Evolutionary conservation across 1,140 invertebrate species (phyloP), one percentile per base, ranked within the genome.

Genomic region (Wiebesia pumilae): DNA sequence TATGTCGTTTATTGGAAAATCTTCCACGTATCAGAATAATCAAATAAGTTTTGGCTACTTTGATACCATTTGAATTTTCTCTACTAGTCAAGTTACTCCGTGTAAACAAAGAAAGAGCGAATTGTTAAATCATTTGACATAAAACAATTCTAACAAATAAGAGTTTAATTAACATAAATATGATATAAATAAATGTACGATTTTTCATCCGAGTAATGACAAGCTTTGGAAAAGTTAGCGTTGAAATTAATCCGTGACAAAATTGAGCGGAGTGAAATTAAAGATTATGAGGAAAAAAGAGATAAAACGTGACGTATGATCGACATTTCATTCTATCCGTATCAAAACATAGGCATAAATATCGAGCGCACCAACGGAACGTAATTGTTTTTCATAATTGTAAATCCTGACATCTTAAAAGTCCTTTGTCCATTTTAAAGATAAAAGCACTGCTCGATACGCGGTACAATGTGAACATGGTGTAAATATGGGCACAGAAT

Each of bases 121-220:
- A 16, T 10, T 19, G 24, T 69, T 35, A 35, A 69, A 69, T 69
- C 35, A 69, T 33, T 69, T 14, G 33, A 30, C 0, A 69, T 69
- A 24, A 69, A 69, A 69, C n/a, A 69, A 69, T 69, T 69, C 65
- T 69, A 69, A 69, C 33, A 69, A 69, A 69, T 33, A n/a, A n/a
- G n/a, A n/a, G 10, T 62, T 69, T 1, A 33, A 30, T 69, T 35
- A 16, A 69, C 35, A 69, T 4, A 16, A 16, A 33, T 35, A 35
- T 33, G 14, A 62, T 3, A 62, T 62, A 62, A 69, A 35, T 69
- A 38, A 71, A 71, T 71, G 43, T n/a, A n/a, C n/a, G 47, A 12
- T 43, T 16, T 77, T 43, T 43, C 7, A 43, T 75, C 43, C 16
- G 43, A 75, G 19, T 43, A 27, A 6, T 75, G 6, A 3, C 2